phyloP scores from a whole-genome alignment of 2,888 invertebrate genomes.

The Andrena minutula region DNA sequence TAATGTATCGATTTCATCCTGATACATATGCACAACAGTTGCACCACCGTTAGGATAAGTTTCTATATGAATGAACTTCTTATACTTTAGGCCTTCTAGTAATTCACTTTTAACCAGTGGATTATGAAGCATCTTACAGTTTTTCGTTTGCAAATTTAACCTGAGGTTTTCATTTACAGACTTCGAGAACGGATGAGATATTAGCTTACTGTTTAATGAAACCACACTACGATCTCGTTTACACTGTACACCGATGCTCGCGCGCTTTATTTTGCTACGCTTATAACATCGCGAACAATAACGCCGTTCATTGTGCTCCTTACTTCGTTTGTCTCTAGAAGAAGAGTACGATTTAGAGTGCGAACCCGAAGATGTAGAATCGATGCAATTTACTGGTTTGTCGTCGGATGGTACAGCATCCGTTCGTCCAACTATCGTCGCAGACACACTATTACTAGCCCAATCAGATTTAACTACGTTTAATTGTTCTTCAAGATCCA shows the following conservation, averaged over 20 bases:
- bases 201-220: conserved; percentile 73
- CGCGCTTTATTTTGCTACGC: conserved; percentile 89
- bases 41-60: conserved; percentile 98
- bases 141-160: conserved; percentile 81
- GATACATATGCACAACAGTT: conserved; percentile 94
- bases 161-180: conserved; percentile 79
- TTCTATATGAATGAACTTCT: conserved; percentile 93
- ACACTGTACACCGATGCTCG: conserved; percentile 91
- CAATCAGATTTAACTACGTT: conserved; percentile 49
- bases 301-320: conserved; percentile 80
- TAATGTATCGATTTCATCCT: conserved; percentile 94
- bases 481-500: conserved; percentile 51
- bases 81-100: conserved; percentile 87
- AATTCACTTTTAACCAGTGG: conserved; percentile 73
- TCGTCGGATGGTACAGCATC: conserved; percentile 30
- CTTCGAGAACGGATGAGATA: conserved; percentile 73
- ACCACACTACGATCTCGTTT: conserved; percentile 86
- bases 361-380: conserved; percentile 64
- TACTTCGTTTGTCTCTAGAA: conserved; percentile 79
- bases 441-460: conserved; percentile 27
- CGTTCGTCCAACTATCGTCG: neutral
- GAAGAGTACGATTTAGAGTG: conserved; percentile 74
- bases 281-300: conserved; percentile 89
- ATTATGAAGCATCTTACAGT: conserved; percentile 76
- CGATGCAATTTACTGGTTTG: conserved; percentile 41